Evolutionary conservation across 2,888 invertebrate species (phyloP), one percentile per base, ranked within the genome.

Genomic region (Latrodectus hesperus): DNA sequence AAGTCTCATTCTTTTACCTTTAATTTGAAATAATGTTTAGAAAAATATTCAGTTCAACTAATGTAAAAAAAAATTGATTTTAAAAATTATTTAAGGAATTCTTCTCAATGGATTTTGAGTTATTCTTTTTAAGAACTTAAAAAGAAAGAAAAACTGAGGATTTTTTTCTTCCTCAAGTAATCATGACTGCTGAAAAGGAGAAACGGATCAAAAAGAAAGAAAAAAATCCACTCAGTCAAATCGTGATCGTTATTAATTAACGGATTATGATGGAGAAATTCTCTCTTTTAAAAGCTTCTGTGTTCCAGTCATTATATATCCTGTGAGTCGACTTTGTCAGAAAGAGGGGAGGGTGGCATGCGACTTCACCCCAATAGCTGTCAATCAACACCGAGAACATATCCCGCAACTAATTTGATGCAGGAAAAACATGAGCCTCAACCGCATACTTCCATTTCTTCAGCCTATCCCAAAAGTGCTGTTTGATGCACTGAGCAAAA

Each of bases 351-450:
- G 12, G 67, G 22, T 17, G 67, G n/a, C 16, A 26, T 9, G 26
- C 12, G 6, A 22, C 22, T 65, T 26, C 67, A 22, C 67, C 73
- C 68, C 53, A 55, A 73, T 75, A 71, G 22, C 70, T 85, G 84
- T 79, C 84, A 85, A 68, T 85, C 84, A 85, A 52, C 73, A 51
- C 76, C 71, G 53, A 67, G 9, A 53, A 17, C 9, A 65, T 53
- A 26, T 76, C 75, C 75, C 71, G 60, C 60, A 10, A 60, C 60
- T 60, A 60, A 38, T 65, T 51, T 83, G 17, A 55, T 22, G 52
- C 55, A 67, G 26, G 49, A 77, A 83, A 74, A 85, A 85, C 84
- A 78, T 79, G 84, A n/a, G 79, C 65, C 17, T 16, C 67, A 55
- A 73, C 67, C 78, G 14, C 51, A 26, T 85, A 74, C 79, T 85